Percentiles rank a stretch among this genome's conserved stretches.
Conservation (phyloP, 1,140 invertebrate species). For the Drosophila triauraria region DNA sequence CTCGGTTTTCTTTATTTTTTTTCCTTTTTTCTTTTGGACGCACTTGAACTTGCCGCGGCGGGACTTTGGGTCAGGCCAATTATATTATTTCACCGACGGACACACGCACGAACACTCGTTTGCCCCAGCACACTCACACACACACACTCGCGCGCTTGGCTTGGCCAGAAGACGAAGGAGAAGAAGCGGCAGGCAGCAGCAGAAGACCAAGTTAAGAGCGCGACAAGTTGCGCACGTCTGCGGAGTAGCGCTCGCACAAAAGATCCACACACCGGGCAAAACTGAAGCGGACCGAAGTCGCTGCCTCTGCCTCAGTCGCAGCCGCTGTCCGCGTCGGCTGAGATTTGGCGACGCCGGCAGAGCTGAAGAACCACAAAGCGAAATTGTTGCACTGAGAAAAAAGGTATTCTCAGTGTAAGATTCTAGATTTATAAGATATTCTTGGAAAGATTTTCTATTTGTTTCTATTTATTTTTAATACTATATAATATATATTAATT, state of each 20-base stretch:
- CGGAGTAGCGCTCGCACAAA: conserved; percentile 72
- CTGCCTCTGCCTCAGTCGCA: conserved; percentile 6
- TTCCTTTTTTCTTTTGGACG: conserved; percentile 9
- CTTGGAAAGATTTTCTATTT: background rate
- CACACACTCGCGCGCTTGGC: conserved; percentile 13
- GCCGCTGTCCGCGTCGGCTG: conserved; percentile 24
- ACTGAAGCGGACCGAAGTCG: conserved; percentile 60
- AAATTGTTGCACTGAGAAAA: conserved; percentile 47
- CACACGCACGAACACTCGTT: conserved; percentile 20
- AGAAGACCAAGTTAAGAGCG: conserved; percentile 66
- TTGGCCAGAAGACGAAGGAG: conserved; percentile 29
- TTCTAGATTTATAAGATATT: background rate
- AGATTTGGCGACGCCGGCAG: conserved; percentile 62
- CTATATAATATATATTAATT: background rate
- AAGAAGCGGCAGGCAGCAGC: conserved; percentile 49
- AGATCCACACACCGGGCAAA: conserved; percentile 67
- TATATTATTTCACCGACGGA: conserved; percentile 55
- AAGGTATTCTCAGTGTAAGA: no score
- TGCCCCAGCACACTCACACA: conserved; percentile 17
- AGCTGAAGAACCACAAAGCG: conserved; percentile 70
- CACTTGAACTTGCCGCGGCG: conserved; percentile 42
- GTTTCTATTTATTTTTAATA: background rate
- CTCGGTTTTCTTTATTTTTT: conserved; percentile 2
- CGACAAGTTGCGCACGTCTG: conserved; percentile 80
- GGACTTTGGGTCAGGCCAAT: conserved; percentile 53